Conservation (phyloP, 1,140 invertebrate genomes). For the Leptinotarsa defecta region DNA sequence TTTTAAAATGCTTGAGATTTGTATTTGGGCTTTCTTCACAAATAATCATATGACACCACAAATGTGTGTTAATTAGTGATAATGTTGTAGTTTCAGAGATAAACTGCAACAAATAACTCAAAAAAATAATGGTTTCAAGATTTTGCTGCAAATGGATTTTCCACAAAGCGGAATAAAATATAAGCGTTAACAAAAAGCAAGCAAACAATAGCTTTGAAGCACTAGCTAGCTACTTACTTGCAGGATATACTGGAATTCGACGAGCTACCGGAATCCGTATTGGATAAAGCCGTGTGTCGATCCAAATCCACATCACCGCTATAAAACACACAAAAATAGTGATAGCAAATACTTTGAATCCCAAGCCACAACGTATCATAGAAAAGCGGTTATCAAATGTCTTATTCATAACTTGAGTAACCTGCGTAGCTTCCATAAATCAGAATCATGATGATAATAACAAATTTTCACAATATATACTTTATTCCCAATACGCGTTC, state of each 20-base stretch:
- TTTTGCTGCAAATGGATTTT: no score
- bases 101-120: no score
- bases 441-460: not conserved
- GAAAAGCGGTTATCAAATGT: no score
- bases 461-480: not conserved
- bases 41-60: no score
- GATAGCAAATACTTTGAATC: constrained; percentile 11
- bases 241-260: constrained; percentile 65
- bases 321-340: constrained; percentile 45
- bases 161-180: no score
- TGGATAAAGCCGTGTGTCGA: constrained; percentile 41
- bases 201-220: constrained; percentile 13
- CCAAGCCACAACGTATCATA: constrained; percentile 5
- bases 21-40: no score
- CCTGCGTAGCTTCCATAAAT: not conserved
- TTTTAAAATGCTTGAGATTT: no score
- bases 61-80: no score
- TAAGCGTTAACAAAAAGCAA: constrained; percentile 12
- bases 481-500: no score
- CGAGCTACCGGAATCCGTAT: constrained; percentile 63
- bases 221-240: constrained; percentile 56
- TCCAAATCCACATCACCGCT: constrained; percentile 58
- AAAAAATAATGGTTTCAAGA: no score
- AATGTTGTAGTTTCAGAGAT: no score
- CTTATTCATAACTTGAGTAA: no score